Percentiles rank a stretch among this genome's conserved stretches.
These are phyloP conservation scores for Cephalotes varians DNA, from an alignment of 2,888 invertebrate species.

Conservation along the genomic window DNA sequence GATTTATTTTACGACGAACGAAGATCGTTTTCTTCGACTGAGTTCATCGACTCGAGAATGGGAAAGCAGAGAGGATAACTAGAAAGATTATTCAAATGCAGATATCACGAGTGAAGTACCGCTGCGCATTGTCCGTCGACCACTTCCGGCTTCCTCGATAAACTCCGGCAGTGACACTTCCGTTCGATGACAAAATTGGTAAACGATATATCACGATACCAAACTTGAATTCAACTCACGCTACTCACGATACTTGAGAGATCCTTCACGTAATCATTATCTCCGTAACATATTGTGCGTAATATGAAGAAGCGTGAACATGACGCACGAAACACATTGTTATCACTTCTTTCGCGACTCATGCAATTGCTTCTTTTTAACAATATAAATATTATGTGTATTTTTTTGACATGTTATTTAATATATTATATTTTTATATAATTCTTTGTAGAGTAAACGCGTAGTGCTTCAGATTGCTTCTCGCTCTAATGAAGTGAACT, in stretches of 20 bases:
- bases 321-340: background rate
- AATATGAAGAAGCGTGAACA: background rate
- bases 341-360: background rate
- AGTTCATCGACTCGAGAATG: constrained; percentile 18
- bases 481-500: too few relatives aligned
- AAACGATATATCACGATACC: constrained; percentile 55
- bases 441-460: background rate
- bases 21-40: background rate
- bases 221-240: constrained; percentile 12
- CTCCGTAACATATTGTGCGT: background rate
- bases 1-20: constrained; percentile 8
- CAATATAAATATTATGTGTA: background rate
- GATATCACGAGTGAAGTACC: constrained; percentile 61
- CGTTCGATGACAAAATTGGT: constrained; percentile 67
- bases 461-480: too few relatives aligned
- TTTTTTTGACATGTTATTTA: background rate
- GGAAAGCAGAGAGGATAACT: too few relatives aligned
- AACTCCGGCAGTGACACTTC: constrained; percentile 63
- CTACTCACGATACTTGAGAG: constrained; percentile 7
- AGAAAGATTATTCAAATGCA: constrained; percentile 16
- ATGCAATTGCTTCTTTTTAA: background rate
- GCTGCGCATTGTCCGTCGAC: constrained; percentile 64
- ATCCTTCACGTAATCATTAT: constrained; percentile 15
- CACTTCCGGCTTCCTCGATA: constrained; percentile 69
- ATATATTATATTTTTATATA: too few relatives aligned